Percentiles rank a stretch among this genome's conserved stretches.
Conservation (phyloP, 2,888 invertebrate species). For the Dermolepida albohirtum region DNA sequence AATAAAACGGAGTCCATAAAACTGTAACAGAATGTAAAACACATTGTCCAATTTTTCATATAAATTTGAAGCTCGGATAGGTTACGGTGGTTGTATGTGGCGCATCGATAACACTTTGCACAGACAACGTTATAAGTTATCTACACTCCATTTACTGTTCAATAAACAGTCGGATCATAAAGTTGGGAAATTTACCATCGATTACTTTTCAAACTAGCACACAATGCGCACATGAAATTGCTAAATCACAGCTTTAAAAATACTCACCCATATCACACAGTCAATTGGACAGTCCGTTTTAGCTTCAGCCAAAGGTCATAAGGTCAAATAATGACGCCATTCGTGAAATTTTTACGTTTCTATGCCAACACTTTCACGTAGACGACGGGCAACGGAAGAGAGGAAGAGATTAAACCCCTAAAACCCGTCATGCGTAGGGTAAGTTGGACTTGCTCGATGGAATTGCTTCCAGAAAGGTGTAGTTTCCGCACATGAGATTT, state of each 20-base stretch:
- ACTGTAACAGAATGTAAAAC: too few relatives aligned
- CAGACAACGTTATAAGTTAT: conserved; percentile 17
- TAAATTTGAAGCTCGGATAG: too few relatives aligned
- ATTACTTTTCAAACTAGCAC: conserved; percentile 17
- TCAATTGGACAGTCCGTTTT: conserved; percentile 1
- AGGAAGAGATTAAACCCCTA: too few relatives aligned
- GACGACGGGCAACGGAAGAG: too few relatives aligned
- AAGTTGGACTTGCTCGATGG: neutral
- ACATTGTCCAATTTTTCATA: too few relatives aligned
- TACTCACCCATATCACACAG: conserved; percentile 3
- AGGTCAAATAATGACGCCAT: conserved; percentile 13
- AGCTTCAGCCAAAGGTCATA: conserved; percentile 1
- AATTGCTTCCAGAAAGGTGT: neutral
- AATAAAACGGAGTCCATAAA: too few relatives aligned
- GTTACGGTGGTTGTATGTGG: neutral
- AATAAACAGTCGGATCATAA: conserved; percentile 17
- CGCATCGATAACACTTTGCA: conserved; percentile 1
- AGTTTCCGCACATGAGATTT: conserved; percentile 8
- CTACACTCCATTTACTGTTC: conserved; percentile 14
- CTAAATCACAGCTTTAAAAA: conserved; percentile 10
- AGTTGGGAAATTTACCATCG: conserved; percentile 18
- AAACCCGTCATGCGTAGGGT: too few relatives aligned
- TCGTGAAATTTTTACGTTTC: neutral
- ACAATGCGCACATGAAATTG: neutral
- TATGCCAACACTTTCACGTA: neutral